Percentiles rank a stretch among this genome's conserved stretches.
Evolutionary conservation across 2,113 vertebrate genomes (phyloP).

Genomic region (Anguilla rostrata): DNA sequence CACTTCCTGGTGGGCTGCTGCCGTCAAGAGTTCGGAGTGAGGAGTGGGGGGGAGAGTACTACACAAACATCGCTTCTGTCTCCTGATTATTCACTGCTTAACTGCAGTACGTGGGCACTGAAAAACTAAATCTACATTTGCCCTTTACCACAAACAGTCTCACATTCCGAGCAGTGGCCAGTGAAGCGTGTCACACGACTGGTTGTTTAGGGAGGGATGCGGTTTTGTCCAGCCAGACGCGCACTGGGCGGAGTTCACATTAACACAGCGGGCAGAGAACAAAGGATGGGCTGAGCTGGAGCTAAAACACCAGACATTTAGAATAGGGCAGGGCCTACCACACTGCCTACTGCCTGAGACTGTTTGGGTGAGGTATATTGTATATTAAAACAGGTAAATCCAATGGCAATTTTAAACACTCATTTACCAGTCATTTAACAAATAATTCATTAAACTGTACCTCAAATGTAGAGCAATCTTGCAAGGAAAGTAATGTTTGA

Average conservation of each 20-base stretch:
- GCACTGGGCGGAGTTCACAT: neutral
- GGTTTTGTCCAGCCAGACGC: neutral
- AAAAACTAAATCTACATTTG: neutral
- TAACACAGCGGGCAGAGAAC: neutral
- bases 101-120: neutral
- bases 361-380: no score
- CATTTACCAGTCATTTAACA: no score
- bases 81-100: slow-evolving; percentile 38
- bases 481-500: no score
- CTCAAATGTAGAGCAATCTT: no score
- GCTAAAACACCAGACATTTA: neutral
- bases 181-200: neutral
- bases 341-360: neutral
- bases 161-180: neutral
- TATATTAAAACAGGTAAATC: no score
- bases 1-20: slow-evolving; percentile 41
- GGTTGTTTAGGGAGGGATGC: neutral
- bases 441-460: no score
- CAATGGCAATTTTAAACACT: no score
- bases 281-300: neutral
- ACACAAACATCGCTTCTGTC: neutral
- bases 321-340: no score
- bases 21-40: slow-evolving; percentile 45
- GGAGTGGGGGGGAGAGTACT: slow-evolving; percentile 41
- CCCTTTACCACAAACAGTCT: neutral